Percentiles rank a stretch among this genome's conserved stretches.
Conservation (phyloP, 1,140 invertebrate species). For the Leptopilina clavipes region DNA sequence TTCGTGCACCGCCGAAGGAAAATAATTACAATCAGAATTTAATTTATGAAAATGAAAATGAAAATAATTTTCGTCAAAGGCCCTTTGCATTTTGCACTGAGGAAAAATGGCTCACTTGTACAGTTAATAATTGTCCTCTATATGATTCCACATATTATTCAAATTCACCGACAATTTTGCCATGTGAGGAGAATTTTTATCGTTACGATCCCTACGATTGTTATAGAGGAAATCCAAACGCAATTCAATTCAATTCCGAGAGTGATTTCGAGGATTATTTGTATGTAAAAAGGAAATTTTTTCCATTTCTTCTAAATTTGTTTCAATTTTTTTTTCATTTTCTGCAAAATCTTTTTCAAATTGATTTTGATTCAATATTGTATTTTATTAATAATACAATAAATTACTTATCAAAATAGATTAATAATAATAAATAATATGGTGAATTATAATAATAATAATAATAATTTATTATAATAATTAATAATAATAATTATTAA, state of each 20-base stretch:
- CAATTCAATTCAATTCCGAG: slow-evolving; percentile 49
- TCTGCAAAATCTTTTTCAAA: no score
- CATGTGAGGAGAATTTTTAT: slow-evolving; percentile 51
- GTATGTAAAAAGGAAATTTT: slow-evolving; percentile 55
- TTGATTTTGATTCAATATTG: no score
- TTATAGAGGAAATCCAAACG: slow-evolving; percentile 29
- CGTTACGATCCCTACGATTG: neutral
- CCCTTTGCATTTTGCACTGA: slow-evolving; percentile 60
- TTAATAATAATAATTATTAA: no score
- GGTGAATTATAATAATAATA: no score
- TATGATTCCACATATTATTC: slow-evolving; percentile 32
- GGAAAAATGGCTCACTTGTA: slow-evolving; percentile 63
- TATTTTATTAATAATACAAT: no score
- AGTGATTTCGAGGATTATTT: slow-evolving; percentile 62
- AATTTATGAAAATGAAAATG: neutral
- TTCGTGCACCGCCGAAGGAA: neutral
- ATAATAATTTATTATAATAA: no score
- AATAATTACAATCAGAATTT: slow-evolving; percentile 26
- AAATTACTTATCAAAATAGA: no score
- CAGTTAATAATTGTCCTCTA: slow-evolving; percentile 58
- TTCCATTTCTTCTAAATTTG: slow-evolving; percentile 33
- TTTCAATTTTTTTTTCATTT: slow-evolving; percentile 38
- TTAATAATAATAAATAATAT: no score
- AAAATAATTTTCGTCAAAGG: slow-evolving; percentile 17
- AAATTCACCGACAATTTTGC: slow-evolving; percentile 46